Conservation (phyloP, 2,888 invertebrate genomes). For the Colletes collaris region DNA sequence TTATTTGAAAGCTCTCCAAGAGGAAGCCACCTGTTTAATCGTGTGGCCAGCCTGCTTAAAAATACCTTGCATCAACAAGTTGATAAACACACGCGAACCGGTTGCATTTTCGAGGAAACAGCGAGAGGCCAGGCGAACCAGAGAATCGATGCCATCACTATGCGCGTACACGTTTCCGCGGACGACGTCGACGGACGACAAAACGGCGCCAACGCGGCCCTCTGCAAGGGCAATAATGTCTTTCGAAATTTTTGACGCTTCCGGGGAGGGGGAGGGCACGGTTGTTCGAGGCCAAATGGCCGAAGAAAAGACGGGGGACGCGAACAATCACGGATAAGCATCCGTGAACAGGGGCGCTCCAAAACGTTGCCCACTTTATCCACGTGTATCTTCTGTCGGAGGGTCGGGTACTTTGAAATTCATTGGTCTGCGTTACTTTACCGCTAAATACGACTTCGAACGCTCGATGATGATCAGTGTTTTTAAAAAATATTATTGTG, state of each 20-base stretch:
- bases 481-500: too few relatives aligned
- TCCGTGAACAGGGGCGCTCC: neutral
- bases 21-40: too few relatives aligned
- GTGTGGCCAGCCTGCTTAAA: neutral
- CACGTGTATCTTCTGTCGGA: neutral
- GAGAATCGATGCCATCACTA: conserved; percentile 48
- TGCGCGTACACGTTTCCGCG: conserved; percentile 48
- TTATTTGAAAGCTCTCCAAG: too few relatives aligned
- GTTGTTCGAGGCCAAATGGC: neutral
- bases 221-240: conserved; percentile 19
- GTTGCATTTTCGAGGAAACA: neutral
- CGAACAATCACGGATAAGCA: conserved; percentile 21
- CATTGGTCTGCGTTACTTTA: neutral
- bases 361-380: conserved; percentile 8
- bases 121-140: conserved; percentile 9
- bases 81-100: conserved; percentile 18
- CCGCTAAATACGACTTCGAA: too few relatives aligned
- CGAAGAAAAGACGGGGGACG: neutral
- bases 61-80: conserved; percentile 30
- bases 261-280: neutral
- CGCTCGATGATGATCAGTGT: too few relatives aligned
- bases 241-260: conserved; percentile 42
- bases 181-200: conserved; percentile 33
- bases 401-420: conserved; percentile 14
- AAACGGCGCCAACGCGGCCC: conserved; percentile 47